Evolutionary conservation across 2,113 vertebrate genomes (phyloP).

Genomic region (Saccopteryx bilineata): DNA sequence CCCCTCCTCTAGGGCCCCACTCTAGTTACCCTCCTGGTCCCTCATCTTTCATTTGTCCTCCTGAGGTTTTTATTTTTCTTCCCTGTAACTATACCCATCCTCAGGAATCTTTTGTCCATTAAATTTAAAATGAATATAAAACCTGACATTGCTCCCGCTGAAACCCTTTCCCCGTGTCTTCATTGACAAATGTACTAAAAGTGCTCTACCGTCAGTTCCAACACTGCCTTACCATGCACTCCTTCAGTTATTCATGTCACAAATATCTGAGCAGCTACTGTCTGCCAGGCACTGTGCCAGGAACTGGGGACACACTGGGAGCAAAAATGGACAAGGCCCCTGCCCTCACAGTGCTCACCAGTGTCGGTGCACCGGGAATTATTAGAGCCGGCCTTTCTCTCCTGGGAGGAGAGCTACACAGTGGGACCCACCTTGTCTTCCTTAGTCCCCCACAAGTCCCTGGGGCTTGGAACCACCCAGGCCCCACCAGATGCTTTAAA

Average conservation of each 20-base stretch:
- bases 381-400: neutral
- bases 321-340: neutral
- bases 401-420: neutral
- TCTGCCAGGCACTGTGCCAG: neutral
- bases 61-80: too few relatives aligned
- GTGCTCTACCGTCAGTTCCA: neutral
- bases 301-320: too few relatives aligned
- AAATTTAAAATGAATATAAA: slow-evolving; percentile 31
- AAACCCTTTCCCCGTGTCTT: neutral
- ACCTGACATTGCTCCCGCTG: neutral
- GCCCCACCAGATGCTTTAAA: neutral
- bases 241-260: neutral
- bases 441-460: neutral
- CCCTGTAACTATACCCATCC: neutral
- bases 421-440: neutral
- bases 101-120: neutral
- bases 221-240: neutral
- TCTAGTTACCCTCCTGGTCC: neutral
- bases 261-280: neutral
- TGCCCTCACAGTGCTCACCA: neutral
- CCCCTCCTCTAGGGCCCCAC: neutral
- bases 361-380: too few relatives aligned
- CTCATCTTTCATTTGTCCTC: neutral
- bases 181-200: neutral
- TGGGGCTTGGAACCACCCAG: neutral